Conservation (phyloP, 2,797 vertebrate genomes). For the Setipinna tenuifilis region DNA sequence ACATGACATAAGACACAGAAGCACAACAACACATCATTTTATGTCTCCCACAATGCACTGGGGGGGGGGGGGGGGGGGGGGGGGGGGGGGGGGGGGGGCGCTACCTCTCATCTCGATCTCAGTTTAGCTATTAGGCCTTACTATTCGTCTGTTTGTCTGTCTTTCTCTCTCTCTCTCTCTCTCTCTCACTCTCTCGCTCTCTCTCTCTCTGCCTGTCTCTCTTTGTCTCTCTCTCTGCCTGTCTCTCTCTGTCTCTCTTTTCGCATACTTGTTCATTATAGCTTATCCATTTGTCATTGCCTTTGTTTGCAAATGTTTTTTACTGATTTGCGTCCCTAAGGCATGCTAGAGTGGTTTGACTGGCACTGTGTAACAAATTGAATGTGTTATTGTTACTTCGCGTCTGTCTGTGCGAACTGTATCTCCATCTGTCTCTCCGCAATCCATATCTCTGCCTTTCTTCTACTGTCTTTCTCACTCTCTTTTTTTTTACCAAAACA, state of each 20-base stretch:
- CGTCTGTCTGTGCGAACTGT: too few species aligned
- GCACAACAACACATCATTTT: neutral
- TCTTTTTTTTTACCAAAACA: neutral
- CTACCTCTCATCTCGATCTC: neutral
- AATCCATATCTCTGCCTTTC: neutral
- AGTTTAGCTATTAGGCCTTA: neutral
- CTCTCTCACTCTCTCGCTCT: neutral
- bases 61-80: neutral
- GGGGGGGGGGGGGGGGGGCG: neutral
- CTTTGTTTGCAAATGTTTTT: too few species aligned
- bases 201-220: neutral
- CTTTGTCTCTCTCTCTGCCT: neutral
- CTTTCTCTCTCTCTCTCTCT: neutral
- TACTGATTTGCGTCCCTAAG: too few species aligned
- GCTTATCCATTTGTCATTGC: too few species aligned
- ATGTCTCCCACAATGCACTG: neutral
- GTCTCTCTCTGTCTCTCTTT: neutral
- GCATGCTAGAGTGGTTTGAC: too few species aligned
- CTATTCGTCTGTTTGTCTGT: neutral
- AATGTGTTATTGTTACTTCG: too few species aligned
- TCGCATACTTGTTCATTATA: too few species aligned
- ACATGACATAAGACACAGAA: neutral
- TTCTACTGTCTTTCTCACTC: neutral
- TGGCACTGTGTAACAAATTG: too few species aligned
- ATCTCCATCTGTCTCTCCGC: too few species aligned